Evolutionary conservation across 2,113 vertebrate genomes (phyloP).

Genomic region (Solea senegalensis): DNA sequence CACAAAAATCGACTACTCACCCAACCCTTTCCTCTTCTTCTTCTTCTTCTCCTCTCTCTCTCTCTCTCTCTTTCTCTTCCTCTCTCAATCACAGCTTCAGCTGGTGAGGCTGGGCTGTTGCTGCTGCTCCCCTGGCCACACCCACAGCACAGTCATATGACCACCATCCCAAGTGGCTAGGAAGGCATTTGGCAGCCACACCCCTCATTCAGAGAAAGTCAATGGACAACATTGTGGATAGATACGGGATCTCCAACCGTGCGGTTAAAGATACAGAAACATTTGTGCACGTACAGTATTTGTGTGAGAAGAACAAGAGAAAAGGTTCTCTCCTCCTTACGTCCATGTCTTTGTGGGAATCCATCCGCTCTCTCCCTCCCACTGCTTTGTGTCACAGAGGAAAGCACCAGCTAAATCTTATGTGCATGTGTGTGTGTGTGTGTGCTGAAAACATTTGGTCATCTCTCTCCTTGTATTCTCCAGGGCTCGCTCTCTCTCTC

Average conservation of each 20-base stretch:
- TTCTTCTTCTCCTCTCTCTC: slow-evolving; percentile 60
- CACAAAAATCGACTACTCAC: slow-evolving; percentile 65
- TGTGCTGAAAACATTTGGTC: slow-evolving; percentile 31
- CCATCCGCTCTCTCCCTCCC: slow-evolving; percentile 42
- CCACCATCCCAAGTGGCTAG: slow-evolving; percentile 61
- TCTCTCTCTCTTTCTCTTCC: slow-evolving; percentile 56
- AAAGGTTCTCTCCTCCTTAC: background rate
- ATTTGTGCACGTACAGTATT: slow-evolving; percentile 22
- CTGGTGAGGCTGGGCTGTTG: slow-evolving; percentile 65
- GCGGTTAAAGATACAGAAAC: slow-evolving; percentile 18
- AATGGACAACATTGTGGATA: slow-evolving; percentile 64
- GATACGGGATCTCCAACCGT: slow-evolving; percentile 4
- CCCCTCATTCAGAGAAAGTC: slow-evolving; percentile 78
- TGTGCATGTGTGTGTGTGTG: slow-evolving; percentile 14
- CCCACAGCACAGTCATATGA: slow-evolving; percentile 77
- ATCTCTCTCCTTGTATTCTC: slow-evolving; percentile 27
- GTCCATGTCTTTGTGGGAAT: background rate
- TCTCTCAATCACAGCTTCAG: slow-evolving; percentile 79
- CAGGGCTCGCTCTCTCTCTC: background rate
- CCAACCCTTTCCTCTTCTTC: slow-evolving; percentile 74
- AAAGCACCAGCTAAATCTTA: slow-evolving; percentile 19
- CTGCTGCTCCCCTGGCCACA: slow-evolving; percentile 60
- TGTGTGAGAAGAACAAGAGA: background rate
- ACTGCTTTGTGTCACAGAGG: slow-evolving; percentile 42
- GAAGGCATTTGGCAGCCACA: slow-evolving; percentile 66